A percentile compares a stretch with the other conserved stretches of the same genome.
Conservation (phyloP, 2,113 vertebrate genomes). For the Stegastes partitus region DNA sequence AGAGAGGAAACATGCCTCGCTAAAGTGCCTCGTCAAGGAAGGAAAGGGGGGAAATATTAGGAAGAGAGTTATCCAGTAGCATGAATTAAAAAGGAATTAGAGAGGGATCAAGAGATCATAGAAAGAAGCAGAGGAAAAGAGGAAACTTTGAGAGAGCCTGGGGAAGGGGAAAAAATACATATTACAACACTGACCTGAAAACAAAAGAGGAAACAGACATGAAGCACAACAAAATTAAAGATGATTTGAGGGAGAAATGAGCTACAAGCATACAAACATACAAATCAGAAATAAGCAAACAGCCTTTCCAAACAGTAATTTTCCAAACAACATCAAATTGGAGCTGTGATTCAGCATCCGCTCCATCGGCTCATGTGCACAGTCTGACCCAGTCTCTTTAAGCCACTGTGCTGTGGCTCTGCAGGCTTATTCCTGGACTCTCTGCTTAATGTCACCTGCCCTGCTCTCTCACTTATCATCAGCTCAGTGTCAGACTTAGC, state of each 20-base stretch:
- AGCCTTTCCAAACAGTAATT: neutral
- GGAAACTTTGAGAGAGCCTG: neutral
- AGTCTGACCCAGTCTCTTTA: constrained; percentile 24
- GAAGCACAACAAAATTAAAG: constrained; percentile 2
- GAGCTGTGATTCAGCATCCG: constrained; percentile 44
- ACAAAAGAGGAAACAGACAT: constrained; percentile 1
- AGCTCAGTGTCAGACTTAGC: constrained; percentile 51
- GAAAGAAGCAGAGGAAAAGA: neutral
- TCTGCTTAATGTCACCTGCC: constrained; percentile 43
- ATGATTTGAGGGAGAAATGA: neutral
- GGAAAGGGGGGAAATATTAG: neutral
- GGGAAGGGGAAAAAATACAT: neutral
- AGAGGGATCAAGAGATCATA: neutral
- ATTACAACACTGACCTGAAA: neutral
- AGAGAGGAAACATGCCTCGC: neutral
- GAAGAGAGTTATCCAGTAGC: neutral
- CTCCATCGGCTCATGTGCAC: constrained; percentile 8
- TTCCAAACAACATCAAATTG: constrained; percentile 28
- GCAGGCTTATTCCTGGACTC: constrained; percentile 50
- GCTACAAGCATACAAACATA: neutral
- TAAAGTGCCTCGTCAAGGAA: constrained; percentile 14
- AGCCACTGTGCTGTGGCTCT: constrained; percentile 36
- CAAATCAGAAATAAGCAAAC: neutral
- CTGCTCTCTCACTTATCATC: constrained; percentile 43
- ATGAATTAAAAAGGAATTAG: constrained; percentile 40